Evolutionary conservation across 1,140 invertebrate genomes (phyloP), one percentile per base, ranked within the genome.

Genomic region (Meteorus sp.): DNA sequence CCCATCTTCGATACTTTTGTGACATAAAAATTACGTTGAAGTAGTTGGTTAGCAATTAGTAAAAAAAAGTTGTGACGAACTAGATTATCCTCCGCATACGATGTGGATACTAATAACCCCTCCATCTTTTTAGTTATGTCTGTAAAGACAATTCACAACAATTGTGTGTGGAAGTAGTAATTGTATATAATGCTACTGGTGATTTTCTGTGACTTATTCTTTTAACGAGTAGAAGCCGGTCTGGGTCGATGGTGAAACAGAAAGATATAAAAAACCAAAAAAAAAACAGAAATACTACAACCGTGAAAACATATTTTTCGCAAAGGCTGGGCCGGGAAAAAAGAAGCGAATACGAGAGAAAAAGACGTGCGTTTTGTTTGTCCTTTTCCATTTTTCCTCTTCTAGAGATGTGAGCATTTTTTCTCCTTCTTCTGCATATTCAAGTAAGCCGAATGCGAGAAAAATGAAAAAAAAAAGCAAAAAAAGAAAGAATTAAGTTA

Each of bases 401-500:
- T n/a, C n/a, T n/a, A n/a, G n/a, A n/a, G n/a, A n/a, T n/a, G 55
- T 56, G 31, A 56, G 54, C 27, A 54, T 60, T 50, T 55, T 37
- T 54, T 58, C 25, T 54, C 43, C 43, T 39, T 41, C 43, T 27
- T 54, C 15, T 17, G 3, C 33, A 17, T 51, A 9, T 56, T 35
- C 8, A 20, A 35, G 22, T 47, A 33, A 56, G 45, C 48, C 55
- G 43, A 56, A 52, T 62, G 52, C 50, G 52, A 59, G 11, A 19
- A 20, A 48, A 25, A 48, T 29, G 11, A 25, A 48, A 29, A 27
- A 48, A 47, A 61, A 56, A 59, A 56, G 45, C 56, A 61, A 59
- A 60, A 23, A 51, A 60, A 62, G 56, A 59, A 37, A 65, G 54
- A 72, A 73, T 72, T 67, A 63, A 72, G 63, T 70, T 60, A 74